Evolutionary conservation across 2,888 invertebrate genomes (phyloP), one percentile per base, ranked within the genome.

Genomic region (Lochmaea capreae): DNA sequence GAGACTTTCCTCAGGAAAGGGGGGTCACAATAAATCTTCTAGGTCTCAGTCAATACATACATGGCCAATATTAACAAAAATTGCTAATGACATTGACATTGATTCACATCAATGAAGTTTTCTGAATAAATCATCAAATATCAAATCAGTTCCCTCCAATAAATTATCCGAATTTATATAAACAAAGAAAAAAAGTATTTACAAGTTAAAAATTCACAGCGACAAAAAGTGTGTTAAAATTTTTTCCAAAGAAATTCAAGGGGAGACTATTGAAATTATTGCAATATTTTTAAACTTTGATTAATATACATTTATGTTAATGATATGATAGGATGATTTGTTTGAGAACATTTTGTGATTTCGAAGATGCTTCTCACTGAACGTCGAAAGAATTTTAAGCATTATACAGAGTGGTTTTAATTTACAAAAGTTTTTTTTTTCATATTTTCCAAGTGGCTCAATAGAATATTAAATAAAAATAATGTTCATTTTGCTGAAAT

Each of bases 191-290:
- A 33, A 33, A 14, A 1, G 3, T 33, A 59, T 58, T 16, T 58
- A 58, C 16, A 14, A 46, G 14, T 57, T 16, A 65, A 58, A 58
- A 71, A 57, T 71, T 71, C 65, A 63, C 63, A 71, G 43, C 54
- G 65, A 71, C 52, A 58, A 71, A 69, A 71, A 71, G 70, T 71
- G 70, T 71, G 70, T 58, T 65, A 16, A 71, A 69, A 71, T 71
- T 65, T 65, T 8, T 9, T 8, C 9, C 8, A 39, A 33, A 39
- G 1, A 39, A 9, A 39, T 39, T 39, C 8, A 39, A 9, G 2
- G 33, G 33, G 1, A 39, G 1, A 39, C 33, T 65, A 63, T 43
- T 63, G 2, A 46, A 18, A n/a, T 63, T 63, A 63, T 63, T 63
- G 63, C 63, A 18, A 63, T 42, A 61, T 26, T 61, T 61, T n/a